phyloP scores from a whole-genome alignment of 92 coral and sea anemone species.

The Plumapathes pennacea region DNA sequence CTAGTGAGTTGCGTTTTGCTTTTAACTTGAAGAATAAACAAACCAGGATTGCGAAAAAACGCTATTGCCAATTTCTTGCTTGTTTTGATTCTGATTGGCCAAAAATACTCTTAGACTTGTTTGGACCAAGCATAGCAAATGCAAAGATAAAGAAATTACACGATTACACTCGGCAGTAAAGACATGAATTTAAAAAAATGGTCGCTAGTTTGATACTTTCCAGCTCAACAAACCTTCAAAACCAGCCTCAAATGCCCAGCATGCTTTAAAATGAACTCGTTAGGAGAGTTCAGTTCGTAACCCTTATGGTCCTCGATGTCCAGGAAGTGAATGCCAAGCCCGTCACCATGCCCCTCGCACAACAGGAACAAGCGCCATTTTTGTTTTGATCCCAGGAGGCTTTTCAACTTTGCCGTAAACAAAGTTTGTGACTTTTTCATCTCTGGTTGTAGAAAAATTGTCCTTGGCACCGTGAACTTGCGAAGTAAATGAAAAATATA shows the following conservation, averaged over 20 bases:
- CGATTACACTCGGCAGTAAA: no score
- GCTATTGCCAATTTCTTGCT: no score
- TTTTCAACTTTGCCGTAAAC: conserved; percentile 5
- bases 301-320: conserved; percentile 58
- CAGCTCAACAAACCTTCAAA: conserved; percentile 51
- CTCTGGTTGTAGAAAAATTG: conserved; percentile 56
- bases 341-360: conserved; percentile 76
- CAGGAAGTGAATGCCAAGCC: conserved; percentile 72
- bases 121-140: no score
- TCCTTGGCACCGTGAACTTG: conserved; percentile 62
- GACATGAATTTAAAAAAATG: no score
- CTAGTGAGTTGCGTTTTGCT: no score
- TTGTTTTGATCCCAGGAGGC: conserved; percentile 11
- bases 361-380: conserved; percentile 50
- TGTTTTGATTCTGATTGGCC: no score
- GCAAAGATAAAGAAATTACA: no score
- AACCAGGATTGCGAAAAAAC: no score
- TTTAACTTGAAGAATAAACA: no score
- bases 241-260: conserved; percentile 41
- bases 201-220: no score
- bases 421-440: conserved; percentile 33
- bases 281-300: conserved; percentile 27
- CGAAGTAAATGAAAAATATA: no score
- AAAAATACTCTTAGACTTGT: no score
- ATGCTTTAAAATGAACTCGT: conserved; percentile 34